phyloP scores from a whole-genome alignment of 2,797 vertebrate genomes.

The Anabas testudineus region DNA sequence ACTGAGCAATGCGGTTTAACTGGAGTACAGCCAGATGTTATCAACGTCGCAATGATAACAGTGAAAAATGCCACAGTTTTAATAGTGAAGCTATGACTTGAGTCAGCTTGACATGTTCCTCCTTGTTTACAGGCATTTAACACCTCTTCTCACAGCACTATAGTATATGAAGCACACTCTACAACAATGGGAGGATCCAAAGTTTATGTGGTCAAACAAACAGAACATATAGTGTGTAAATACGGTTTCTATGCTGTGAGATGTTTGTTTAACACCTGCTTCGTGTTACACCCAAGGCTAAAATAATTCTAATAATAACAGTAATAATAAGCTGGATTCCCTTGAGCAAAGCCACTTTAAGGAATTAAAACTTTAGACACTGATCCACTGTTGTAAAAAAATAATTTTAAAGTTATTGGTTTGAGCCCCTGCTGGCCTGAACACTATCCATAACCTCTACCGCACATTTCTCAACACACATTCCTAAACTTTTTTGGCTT shows the following conservation, averaged over 20 bases:
- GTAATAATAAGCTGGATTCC: conserved; percentile 21
- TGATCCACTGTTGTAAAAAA: conserved; percentile 25
- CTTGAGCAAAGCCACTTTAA: conserved; percentile 17
- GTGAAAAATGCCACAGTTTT: conserved; percentile 26
- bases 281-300: conserved; percentile 31
- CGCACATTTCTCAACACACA: conserved; percentile 58
- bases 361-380: conserved; percentile 10
- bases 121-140: conserved; percentile 22
- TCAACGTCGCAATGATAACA: conserved; percentile 53
- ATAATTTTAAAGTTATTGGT: conserved; percentile 13
- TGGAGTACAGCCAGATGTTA: conserved; percentile 59
- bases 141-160: neutral
- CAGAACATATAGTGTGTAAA: conserved; percentile 38
- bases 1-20: conserved; percentile 64
- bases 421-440: conserved; percentile 11
- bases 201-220: conserved; percentile 35
- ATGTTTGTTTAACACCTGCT: conserved; percentile 51
- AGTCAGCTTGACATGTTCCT: conserved; percentile 36
- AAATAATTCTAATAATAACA: conserved; percentile 5
- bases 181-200: neutral
- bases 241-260: conserved; percentile 31
- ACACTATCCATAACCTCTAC: conserved; percentile 40
- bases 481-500: conserved; percentile 55
- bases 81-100: conserved; percentile 9
- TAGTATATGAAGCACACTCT: conserved; percentile 1